Evolutionary conservation across 2,888 invertebrate genomes (phyloP).

Genomic region (Coenonympha glycerion): DNA sequence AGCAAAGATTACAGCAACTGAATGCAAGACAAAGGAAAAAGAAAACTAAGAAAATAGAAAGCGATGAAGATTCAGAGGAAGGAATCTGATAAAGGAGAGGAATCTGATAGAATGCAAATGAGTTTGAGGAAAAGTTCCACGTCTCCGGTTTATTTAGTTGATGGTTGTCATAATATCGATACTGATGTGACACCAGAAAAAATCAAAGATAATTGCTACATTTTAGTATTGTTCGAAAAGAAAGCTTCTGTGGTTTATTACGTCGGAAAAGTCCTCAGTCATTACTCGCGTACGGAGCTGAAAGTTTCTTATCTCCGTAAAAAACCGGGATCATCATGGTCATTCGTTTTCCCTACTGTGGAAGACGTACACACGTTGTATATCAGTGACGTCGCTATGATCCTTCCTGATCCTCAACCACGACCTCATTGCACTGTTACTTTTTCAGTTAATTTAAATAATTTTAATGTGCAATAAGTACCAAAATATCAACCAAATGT

Average conservation of each 20-base stretch:
- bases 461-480: too few relatives aligned
- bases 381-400: too few relatives aligned
- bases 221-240: not conserved
- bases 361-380: not conserved
- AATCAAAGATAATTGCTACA: not conserved
- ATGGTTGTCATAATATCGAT: constrained; percentile 1
- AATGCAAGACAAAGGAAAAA: too few relatives aligned
- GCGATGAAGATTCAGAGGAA: too few relatives aligned
- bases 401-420: too few relatives aligned
- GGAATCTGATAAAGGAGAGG: constrained; percentile 18
- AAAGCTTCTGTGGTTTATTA: not conserved
- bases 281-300: not conserved
- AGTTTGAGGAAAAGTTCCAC: constrained; percentile 22
- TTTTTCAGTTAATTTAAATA: too few relatives aligned
- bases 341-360: not conserved
- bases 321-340: not conserved
- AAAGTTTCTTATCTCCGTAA: not conserved
- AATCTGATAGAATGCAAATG: constrained; percentile 17
- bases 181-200: too few relatives aligned
- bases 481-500: too few relatives aligned
- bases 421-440: too few relatives aligned
- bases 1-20: too few relatives aligned
- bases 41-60: too few relatives aligned
- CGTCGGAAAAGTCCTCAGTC: not conserved
- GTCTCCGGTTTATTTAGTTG: constrained; percentile 14